Percentiles rank a stretch among this genome's conserved stretches.
Conservation (phyloP, 2,797 vertebrate genomes). For the Gambusia yucatana region DNA sequence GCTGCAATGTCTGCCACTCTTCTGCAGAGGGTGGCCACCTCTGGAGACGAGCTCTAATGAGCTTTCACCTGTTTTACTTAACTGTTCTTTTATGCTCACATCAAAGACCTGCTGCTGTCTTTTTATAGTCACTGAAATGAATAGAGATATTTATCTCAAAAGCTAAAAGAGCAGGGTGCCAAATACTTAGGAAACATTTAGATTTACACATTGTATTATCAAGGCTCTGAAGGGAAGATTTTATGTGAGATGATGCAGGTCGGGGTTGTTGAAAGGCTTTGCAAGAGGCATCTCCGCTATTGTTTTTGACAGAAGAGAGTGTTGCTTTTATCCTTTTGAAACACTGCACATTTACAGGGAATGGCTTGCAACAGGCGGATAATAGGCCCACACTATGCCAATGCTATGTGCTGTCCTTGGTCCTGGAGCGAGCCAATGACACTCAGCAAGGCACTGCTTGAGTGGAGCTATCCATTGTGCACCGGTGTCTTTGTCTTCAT, state of each 20-base stretch:
- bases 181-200: conserved; percentile 37
- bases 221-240: conserved; percentile 20
- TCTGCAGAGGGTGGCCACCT: conserved; percentile 10
- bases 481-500: conserved; percentile 17
- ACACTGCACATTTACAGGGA: not conserved
- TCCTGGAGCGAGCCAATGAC: conserved; percentile 47
- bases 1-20: conserved; percentile 35
- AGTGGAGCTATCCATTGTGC: conserved; percentile 46
- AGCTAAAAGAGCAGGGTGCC: conserved; percentile 2
- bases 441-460: conserved; percentile 23
- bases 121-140: conserved; percentile 10
- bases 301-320: conserved; percentile 34
- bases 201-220: conserved; percentile 8
- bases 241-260: conserved; percentile 29
- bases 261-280: conserved; percentile 32
- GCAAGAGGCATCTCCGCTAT: conserved; percentile 5
- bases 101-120: not conserved
- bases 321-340: conserved; percentile 35
- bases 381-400: conserved; percentile 8
- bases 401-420: conserved; percentile 57
- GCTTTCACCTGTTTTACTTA: conserved; percentile 21
- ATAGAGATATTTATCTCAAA: conserved; percentile 22
- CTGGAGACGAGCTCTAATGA: conserved; percentile 15
- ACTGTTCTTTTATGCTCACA: conserved; percentile 1
- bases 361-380: conserved; percentile 9